Evolutionary conservation across 2,113 vertebrate species (phyloP), one percentile per base, ranked within the genome.

Genomic region (Mustela lutreola): DNA sequence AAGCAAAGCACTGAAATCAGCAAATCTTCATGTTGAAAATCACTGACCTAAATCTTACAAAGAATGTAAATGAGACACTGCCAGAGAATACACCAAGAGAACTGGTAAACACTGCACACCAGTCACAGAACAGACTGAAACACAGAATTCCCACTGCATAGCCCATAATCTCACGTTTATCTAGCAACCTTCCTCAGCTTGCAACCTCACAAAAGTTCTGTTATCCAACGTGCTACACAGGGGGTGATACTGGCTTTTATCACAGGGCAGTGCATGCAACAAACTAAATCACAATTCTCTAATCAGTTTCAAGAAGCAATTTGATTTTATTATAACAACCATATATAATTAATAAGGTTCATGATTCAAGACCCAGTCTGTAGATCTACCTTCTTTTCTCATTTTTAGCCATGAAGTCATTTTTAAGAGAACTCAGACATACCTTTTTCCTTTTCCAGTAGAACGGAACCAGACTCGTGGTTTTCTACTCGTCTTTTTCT

Each of bases 31-130:
- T 95, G 98, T 50, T 98, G 95, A 97, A 98, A 98, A 98, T 98
- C 97, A 98, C 93, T 98, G 98, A 98, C 98, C 98, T 98, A 99
- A 98, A 98, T 98, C 98, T 98, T 98, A 98, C 95, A 96, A 97
- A 98, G 97, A 95, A 96, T 90, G 85, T 92, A 98, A 86, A 78
- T 12, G 79, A 95, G 75, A 90, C 26, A 24, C 26, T 71, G 50
- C 7, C 28, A 81, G 45, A 71, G 50, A 88, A 60, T 50, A 70
- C 50, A 89, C 48, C 63, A n/a, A 73, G 0, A 75, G 82, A 67
- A 76, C 5, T 10, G 9, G 16, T 24, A 31, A 79, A 33, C 12
- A 0, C 65, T 12, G 45, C 6, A 70, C 53, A 82, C 33, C 56
- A 75, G 39, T 19, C 91, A 60, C 6, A 45, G 85, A 78, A 88